Base-by-base conservation (phyloP, 2,113 vertebrate genomes). In the Odobenus rosmarus region DNA sequence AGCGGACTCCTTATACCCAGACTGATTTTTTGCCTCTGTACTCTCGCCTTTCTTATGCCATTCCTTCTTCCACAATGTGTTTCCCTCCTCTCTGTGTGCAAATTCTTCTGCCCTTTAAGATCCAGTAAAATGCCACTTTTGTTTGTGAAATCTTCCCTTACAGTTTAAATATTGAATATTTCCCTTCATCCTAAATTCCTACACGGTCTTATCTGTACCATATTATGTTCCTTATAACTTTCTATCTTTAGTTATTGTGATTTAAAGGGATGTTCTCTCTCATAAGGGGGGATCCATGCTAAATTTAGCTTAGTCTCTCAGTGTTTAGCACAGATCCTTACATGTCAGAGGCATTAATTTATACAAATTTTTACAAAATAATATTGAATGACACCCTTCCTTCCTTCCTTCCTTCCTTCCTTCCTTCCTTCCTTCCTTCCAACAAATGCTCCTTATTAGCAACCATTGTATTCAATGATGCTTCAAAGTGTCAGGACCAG, bases 131-230 rank as follows among this genome's bases (percentile, higher is more conserved):
- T 23, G 24, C 2, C 7, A 36, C 28, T 53, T 77, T 92, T 80
- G 36, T 67, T 57, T 36, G 3, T 49, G 42, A 82, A 62, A 71
- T 16, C 8, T 82, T 83, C 15, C n/a, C 79, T 64, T 11, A 39
- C 3, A 12, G 24, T 9, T 67, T 18, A 24, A 36, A 24, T 51
- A 28, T 21, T 46, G 26, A 86, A 13, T 72, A 67, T 91, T 85
- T 93, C 71, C 87, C 31, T 81, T 86, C n/a, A 80, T 31, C 83
- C n/a, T 74, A 16, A 87, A 87, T 92, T 93, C 21, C 36, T 76
- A 1, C 39, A 59, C 14, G 81, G n/a, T 16, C 42, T 69, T 91
- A n/a, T 81, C 39, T 85, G 9, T 95, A 87, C 23, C 28, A 5
- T 83, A 4, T 36, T 46, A 5, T 28, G 7, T 90, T 83, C 36